phyloP scores from a whole-genome alignment of 2,888 invertebrate genomes.

The Tubulanus polymorphus region DNA sequence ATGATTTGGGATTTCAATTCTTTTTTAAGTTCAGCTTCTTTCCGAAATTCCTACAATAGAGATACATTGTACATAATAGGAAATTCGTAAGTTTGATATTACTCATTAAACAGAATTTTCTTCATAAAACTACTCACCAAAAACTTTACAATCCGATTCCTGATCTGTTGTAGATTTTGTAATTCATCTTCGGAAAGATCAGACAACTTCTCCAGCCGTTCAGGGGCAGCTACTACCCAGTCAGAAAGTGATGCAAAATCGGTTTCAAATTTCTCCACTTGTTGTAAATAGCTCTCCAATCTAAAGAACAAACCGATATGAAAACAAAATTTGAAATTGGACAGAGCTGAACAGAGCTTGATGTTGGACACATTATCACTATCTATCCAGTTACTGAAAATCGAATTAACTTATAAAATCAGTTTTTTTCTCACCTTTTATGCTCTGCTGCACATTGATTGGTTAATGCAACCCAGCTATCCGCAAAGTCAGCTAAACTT shows the following conservation, averaged over 20 bases:
- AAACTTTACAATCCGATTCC: conserved; percentile 41
- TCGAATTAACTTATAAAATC: too few relatives aligned
- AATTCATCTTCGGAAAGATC: conserved; percentile 31
- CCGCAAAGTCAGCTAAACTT: conserved; percentile 36
- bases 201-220: conserved; percentile 31
- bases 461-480: conserved; percentile 43
- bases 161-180: conserved; percentile 35
- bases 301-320: conserved; percentile 23
- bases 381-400: too few relatives aligned
- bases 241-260: conserved; percentile 37
- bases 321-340: neutral
- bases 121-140: conserved; percentile 30
- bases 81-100: too few relatives aligned
- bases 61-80: too few relatives aligned
- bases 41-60: conserved; percentile 41
- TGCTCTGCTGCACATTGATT: conserved; percentile 33
- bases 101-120: neutral
- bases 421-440: conserved; percentile 29
- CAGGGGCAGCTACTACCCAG: conserved; percentile 40
- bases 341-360: too few relatives aligned
- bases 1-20: conserved; percentile 36
- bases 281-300: conserved; percentile 40
- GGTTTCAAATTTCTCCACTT: conserved; percentile 41
- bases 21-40: conserved; percentile 41
- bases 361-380: too few relatives aligned